Percentiles rank a stretch among this genome's conserved stretches.
phyloP scores from a whole-genome alignment of 2,113 vertebrate genomes.

The Anthoscopus minutus region DNA sequence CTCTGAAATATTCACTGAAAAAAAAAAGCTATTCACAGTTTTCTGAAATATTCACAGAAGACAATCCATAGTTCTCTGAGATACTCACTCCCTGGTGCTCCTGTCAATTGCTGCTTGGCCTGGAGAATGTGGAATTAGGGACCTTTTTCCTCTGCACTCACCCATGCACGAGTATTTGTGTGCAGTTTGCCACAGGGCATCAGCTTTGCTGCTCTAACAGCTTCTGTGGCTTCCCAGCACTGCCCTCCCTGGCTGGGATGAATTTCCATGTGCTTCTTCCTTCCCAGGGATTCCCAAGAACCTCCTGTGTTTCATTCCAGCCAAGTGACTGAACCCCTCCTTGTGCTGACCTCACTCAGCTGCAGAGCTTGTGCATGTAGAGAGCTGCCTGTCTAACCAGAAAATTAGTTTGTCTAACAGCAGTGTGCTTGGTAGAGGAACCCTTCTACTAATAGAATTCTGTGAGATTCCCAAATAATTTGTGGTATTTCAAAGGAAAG shows the following conservation, averaged over 20 bases:
- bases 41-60: too few relatives aligned
- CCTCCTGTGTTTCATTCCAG: not conserved
- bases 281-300: not conserved
- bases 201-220: not conserved
- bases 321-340: not conserved
- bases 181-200: not conserved
- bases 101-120: not conserved
- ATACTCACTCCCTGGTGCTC: not conserved
- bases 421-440: not conserved
- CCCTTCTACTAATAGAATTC: not conserved
- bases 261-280: not conserved
- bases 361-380: conserved; percentile 36
- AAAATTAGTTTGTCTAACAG: conserved; percentile 2
- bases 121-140: not conserved
- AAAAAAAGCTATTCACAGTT: too few relatives aligned
- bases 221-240: not conserved
- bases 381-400: conserved; percentile 24
- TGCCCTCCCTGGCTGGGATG: not conserved
- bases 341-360: not conserved
- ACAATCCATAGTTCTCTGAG: not conserved
- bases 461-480: not conserved
- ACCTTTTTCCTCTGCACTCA: not conserved
- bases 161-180: not conserved
- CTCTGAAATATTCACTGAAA: too few relatives aligned
- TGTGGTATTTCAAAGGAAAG: not conserved